phyloP scores from a whole-genome alignment of 2,113 vertebrate species.

The Nannobrachium achirus region DNA sequence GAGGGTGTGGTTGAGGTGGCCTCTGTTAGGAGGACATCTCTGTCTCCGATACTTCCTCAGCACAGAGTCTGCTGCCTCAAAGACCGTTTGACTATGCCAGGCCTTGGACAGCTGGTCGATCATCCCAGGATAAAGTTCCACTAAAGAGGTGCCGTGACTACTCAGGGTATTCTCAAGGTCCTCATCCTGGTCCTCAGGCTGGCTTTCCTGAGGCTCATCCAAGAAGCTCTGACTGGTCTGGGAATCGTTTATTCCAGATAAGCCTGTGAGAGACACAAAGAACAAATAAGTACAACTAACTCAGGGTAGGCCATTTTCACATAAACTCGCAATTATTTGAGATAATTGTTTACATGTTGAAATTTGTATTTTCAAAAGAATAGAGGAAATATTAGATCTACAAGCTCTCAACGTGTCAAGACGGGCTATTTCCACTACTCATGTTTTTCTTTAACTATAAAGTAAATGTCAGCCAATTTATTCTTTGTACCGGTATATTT shows the following conservation, averaged over 20 bases:
- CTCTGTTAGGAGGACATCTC: conserved; percentile 45
- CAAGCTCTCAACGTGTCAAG: too few relatives aligned
- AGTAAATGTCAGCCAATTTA: too few relatives aligned
- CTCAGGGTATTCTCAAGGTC: conserved; percentile 70
- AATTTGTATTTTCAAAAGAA: too few relatives aligned
- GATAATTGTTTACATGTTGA: too few relatives aligned
- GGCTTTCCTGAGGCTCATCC: conserved; percentile 35
- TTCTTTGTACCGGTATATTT: too few relatives aligned
- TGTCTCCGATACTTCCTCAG: conserved; percentile 67
- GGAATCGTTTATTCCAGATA: conserved; percentile 13
- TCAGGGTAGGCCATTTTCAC: too few relatives aligned
- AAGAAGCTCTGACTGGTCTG: conserved; percentile 10
- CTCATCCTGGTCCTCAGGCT: conserved; percentile 67
- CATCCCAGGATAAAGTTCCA: conserved; percentile 76
- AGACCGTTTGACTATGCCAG: conserved; percentile 51
- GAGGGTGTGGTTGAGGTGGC: conserved; percentile 21
- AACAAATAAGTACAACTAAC: not conserved
- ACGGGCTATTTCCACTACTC: too few relatives aligned
- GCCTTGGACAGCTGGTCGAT: conserved; percentile 64
- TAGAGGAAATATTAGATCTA: too few relatives aligned
- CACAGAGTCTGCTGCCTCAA: conserved; percentile 52
- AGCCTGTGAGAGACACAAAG: conserved; percentile 34
- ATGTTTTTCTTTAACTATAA: too few relatives aligned
- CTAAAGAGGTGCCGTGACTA: conserved; percentile 54
- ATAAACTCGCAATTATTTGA: too few relatives aligned